phyloP scores from a whole-genome alignment of 2,888 invertebrate genomes.

The Catocala nupta region DNA sequence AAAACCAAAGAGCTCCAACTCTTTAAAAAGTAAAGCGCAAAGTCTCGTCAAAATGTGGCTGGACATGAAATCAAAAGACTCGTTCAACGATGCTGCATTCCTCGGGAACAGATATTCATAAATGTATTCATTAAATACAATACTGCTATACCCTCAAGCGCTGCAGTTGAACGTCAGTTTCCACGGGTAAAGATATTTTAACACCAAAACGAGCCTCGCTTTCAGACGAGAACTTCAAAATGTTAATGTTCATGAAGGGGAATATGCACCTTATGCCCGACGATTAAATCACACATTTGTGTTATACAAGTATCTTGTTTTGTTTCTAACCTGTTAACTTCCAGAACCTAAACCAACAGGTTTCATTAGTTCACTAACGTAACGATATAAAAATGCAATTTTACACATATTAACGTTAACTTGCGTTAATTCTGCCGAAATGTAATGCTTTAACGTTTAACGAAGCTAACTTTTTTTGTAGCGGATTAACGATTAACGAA shows the following conservation, averaged over 20 bases:
- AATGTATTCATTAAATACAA: not conserved
- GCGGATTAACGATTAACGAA: not conserved
- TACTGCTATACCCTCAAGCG: no score
- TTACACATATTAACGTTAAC: no score
- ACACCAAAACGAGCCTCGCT: conserved; percentile 41
- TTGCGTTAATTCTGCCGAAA: no score
- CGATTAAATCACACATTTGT: not conserved
- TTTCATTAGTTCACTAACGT: no score
- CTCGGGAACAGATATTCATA: not conserved
- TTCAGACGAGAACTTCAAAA: conserved; percentile 49
- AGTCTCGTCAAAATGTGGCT: conserved; percentile 35
- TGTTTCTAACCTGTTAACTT: no score
- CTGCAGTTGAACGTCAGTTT: no score
- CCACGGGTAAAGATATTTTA: conserved; percentile 42
- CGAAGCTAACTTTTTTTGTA: no score
- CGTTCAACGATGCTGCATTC: no score
- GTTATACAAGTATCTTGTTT: not conserved
- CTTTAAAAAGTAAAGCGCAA: conserved; percentile 33
- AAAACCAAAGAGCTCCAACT: not conserved
- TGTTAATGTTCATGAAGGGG: conserved; percentile 51
- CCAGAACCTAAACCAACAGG: no score
- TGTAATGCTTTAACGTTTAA: no score
- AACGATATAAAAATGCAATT: no score
- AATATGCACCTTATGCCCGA: not conserved
- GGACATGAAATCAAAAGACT: no score